These are phyloP conservation scores for Lipotes vexillifer DNA, from an alignment of 2,113 vertebrate genomes.

Conservation along the genomic window DNA sequence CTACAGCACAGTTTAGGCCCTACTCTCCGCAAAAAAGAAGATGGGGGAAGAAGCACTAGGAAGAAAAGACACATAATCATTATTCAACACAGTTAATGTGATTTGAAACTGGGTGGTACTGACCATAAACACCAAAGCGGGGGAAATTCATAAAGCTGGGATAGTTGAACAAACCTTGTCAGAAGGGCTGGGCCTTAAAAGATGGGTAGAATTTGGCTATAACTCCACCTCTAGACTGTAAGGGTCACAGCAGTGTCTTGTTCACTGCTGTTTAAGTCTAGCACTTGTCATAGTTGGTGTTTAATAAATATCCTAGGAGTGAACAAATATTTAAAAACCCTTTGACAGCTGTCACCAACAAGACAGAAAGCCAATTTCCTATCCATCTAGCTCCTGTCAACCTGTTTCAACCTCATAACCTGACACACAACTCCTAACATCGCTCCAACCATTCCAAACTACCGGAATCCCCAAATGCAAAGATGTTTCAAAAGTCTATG, in stretches of 20 bases:
- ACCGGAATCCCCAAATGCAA: neutral
- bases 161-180: neutral
- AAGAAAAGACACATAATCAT: neutral
- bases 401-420: neutral
- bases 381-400: neutral
- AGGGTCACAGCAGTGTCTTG: neutral
- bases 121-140: neutral
- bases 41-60: too few species aligned
- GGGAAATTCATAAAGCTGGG: neutral
- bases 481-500: neutral
- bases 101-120: neutral
- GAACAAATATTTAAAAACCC: neutral
- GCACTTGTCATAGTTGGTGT: neutral
- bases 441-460: neutral
- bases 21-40: neutral
- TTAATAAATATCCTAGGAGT: neutral
- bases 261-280: neutral
- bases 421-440: neutral
- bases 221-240: neutral
- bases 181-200: neutral
- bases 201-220: neutral
- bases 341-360: neutral
- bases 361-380: neutral
- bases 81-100: neutral
- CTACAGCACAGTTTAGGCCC: neutral